A percentile compares a stretch with the other conserved stretches of the same genome.
phyloP scores from a whole-genome alignment of 35 echinoderm and acorn worm genomes.

The Ophioderma brevispina region DNA sequence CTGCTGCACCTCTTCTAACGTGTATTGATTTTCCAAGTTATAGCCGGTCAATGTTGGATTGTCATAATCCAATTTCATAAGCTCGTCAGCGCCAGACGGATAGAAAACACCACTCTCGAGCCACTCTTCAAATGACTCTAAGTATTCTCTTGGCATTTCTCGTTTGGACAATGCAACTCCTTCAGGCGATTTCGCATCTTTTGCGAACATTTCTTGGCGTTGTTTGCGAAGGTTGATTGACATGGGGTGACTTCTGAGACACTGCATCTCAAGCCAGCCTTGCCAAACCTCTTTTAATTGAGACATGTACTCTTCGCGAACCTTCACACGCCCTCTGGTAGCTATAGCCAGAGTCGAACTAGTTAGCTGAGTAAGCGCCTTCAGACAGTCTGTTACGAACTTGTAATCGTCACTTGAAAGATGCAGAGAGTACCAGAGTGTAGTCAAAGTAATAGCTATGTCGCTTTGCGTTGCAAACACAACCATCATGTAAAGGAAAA shows the following conservation, averaged over 20 bases:
- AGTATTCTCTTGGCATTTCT: background rate
- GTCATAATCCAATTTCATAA: background rate
- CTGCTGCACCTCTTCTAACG: background rate
- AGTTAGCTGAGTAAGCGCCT: background rate
- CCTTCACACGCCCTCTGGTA: background rate
- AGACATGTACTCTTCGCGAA: background rate
- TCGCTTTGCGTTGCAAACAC: background rate
- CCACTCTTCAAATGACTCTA: background rate
- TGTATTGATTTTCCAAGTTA: background rate
- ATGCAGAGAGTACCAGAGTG: constrained; percentile 54
- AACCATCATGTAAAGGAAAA: constrained; percentile 69
- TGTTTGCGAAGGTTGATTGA: background rate
- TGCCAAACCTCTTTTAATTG: constrained; percentile 41
- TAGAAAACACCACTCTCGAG: constrained; percentile 5
- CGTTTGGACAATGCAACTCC: background rate
- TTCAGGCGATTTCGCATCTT: background rate
- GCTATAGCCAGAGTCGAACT: background rate
- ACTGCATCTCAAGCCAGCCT: constrained; percentile 8
- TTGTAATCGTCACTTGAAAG: constrained; percentile 45
- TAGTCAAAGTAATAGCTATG: constrained; percentile 4
- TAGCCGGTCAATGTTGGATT: constrained; percentile 47
- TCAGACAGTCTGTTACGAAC: background rate
- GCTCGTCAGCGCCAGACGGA: background rate
- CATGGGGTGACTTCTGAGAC: background rate
- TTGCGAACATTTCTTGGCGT: background rate